Conservation (phyloP, 2,797 vertebrate genomes). For the Carduelis carduelis region DNA sequence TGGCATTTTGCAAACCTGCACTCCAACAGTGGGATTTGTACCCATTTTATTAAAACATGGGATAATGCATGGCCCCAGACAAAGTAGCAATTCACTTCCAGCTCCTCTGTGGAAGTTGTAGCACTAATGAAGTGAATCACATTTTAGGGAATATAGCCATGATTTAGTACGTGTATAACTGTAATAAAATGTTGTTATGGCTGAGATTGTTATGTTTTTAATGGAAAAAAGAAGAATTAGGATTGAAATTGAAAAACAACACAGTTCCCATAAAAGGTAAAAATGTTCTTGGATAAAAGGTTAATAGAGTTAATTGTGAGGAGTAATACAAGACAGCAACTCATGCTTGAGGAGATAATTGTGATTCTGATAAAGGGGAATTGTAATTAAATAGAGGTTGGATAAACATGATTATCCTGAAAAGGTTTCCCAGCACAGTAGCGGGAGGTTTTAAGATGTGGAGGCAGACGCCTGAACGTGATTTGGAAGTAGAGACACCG, state of each 20-base stretch:
- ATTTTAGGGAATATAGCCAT: not conserved
- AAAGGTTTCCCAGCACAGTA: not conserved
- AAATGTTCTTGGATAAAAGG: not conserved
- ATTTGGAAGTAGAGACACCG: not conserved
- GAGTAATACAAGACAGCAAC: not conserved
- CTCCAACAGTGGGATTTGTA: not conserved
- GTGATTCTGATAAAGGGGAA: conserved; percentile 7
- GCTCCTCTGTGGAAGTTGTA: not conserved
- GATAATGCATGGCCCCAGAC: not conserved
- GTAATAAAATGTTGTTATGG: not conserved
- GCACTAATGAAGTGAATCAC: not conserved
- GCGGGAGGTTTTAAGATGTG: not conserved
- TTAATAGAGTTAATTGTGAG: conserved; percentile 17
- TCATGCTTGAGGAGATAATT: not conserved
- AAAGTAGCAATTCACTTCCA: not conserved
- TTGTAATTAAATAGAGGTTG: conserved; percentile 15
- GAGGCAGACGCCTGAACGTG: not conserved
- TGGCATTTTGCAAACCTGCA: not conserved
- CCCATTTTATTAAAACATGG: not conserved
- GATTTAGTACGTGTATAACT: not conserved
- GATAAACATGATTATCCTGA: not conserved
- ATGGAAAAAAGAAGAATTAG: not conserved
- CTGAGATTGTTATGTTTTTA: not conserved
- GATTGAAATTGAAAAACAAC: not conserved
- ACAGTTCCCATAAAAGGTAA: not conserved